A percentile compares a stretch with the other conserved stretches of the same genome.
These are phyloP conservation scores for Lacerta viridis DNA, from an alignment of 2,797 vertebrate genomes.

Conservation along the genomic window DNA sequence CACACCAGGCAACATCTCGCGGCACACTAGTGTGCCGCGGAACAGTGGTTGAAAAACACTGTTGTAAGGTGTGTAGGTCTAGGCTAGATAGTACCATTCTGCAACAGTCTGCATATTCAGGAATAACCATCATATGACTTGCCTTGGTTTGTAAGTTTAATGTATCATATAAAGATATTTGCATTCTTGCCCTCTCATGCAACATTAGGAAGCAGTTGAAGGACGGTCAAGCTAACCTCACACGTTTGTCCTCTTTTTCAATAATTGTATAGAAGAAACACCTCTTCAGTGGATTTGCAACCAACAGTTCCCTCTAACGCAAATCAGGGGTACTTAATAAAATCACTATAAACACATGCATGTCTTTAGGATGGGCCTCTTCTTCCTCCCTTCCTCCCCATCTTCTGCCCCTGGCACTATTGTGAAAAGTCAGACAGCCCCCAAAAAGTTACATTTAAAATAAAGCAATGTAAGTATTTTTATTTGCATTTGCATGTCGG, in stretches of 20 bases:
- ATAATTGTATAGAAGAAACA: slow-evolving; percentile 11
- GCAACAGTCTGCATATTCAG: background rate
- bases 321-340: background rate
- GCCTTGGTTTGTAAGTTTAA: background rate
- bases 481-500: background rate
- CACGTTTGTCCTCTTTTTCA: background rate
- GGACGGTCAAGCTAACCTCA: background rate
- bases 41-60: no score
- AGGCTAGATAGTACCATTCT: background rate
- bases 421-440: background rate
- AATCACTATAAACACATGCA: background rate
- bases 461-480: background rate
- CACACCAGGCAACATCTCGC: no score
- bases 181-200: background rate
- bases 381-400: no score
- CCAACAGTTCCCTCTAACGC: background rate
- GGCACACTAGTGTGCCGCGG: no score
- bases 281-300: background rate
- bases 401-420: background rate
- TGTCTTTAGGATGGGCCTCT: background rate
- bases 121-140: background rate
- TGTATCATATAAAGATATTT: background rate
- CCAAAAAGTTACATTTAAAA: background rate
- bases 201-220: background rate
- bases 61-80: background rate